A percentile compares a stretch with the other conserved stretches of the same genome.
phyloP scores from a whole-genome alignment of 2,888 invertebrate genomes.

The Pachliopta kotzebuea region DNA sequence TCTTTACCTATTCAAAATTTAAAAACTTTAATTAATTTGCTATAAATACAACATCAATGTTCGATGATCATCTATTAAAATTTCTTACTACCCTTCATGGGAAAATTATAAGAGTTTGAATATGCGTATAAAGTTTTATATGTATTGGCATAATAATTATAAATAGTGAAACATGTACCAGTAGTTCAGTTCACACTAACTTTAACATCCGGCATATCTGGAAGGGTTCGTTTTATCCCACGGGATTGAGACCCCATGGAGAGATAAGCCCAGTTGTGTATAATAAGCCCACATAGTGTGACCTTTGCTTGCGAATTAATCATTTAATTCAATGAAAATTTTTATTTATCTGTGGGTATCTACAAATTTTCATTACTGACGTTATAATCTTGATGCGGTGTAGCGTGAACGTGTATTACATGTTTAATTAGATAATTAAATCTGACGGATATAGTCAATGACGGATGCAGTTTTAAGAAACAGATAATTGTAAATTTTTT shows the following conservation, averaged over 20 bases:
- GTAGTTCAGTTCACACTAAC: constrained; percentile 23
- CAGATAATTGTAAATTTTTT: constrained; percentile 37
- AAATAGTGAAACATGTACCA: constrained; percentile 21
- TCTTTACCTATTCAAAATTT: no score
- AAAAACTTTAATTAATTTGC: no score
- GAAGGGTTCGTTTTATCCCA: constrained; percentile 71
- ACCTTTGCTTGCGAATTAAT: constrained; percentile 57
- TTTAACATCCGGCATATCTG: constrained; percentile 40
- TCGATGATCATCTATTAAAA: no score
- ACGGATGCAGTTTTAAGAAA: constrained; percentile 8
- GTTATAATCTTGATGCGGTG: not conserved
- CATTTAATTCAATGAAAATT: constrained; percentile 27
- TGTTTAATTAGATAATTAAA: not conserved
- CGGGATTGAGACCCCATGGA: constrained; percentile 72
- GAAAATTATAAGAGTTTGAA: no score
- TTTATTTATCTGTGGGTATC: constrained; percentile 22
- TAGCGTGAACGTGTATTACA: not conserved
- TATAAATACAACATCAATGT: no score
- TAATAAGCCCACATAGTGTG: constrained; percentile 73
- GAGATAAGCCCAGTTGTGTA: constrained; percentile 63
- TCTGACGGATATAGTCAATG: constrained; percentile 5
- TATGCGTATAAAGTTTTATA: not conserved
- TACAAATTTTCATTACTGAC: not conserved
- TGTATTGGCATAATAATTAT: constrained; percentile 15
- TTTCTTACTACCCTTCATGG: no score